Base-by-base conservation (phyloP, 2,113 vertebrate genomes). In the Drymodes brunneopygia region DNA sequence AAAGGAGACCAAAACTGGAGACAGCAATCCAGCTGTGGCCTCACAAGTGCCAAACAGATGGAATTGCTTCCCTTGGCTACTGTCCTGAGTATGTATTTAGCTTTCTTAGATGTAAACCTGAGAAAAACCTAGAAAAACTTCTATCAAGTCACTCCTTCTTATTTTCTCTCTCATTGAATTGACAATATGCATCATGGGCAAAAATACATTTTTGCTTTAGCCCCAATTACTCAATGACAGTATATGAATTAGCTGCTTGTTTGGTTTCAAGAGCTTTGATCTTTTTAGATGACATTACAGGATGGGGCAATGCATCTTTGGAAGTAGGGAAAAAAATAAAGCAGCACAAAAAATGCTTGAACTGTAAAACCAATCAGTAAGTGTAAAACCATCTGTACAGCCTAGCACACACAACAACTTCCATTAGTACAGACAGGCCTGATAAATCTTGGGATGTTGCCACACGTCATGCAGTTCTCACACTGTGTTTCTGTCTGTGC, bases 381-480 rank as follows among this genome's bases (percentile, higher is more conserved):
- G 77, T 86, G 88, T 86, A 82, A 92, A 95, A 83, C 90, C 95
- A 94, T 93, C 50, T 95, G 53, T 19, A 93, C 6, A 14, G 67
- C 65, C 60, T 27, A 96, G 96, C 82, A 95, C 86, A 95, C 87
- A 96, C 97, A 96, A 96, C 92, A 94, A 90, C 90, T 96, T 97
- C 92, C 94, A 96, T 92, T 96, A 96, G 91, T 60, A 51, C 29
- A 93, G 87, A 92, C 95, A 91, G 78, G 60, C 81, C 86, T 98
- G 92, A 98, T 93, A 95, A 95, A 97, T 93, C 92, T 97, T 97
- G 96, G 96, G 90, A 96, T 48, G 69, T 25, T 95, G 94, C 96
- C 96, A 97, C 85, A 96, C 84, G 89, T 93, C 92, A 95, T 27
- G 92, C 25, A 90, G 91, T 82, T 93, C 92, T 94, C 94, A 92